Evolutionary conservation across 1,140 invertebrate species (phyloP), one percentile per base, ranked within the genome.

Genomic region (Panulirus ornatus): DNA sequence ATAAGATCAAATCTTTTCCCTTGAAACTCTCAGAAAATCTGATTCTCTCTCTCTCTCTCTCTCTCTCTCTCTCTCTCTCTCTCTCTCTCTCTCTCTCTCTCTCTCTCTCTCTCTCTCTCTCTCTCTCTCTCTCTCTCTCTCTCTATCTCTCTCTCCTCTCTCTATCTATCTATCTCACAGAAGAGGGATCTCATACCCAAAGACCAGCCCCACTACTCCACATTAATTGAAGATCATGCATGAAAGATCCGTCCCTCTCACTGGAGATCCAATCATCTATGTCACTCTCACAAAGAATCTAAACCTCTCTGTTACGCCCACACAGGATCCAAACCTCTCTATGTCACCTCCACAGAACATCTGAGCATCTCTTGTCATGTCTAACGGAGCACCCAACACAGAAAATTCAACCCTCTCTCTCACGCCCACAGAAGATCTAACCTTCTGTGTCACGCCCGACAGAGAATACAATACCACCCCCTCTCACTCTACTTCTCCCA

Each of bases 51-150:
- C n/a, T 73, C 70, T 73, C n/a, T 75, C 71, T 75, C 71, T 75
- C 30, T 40, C 51, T 58, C 51, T 58, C 51, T 58, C 71, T 75
- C 71, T 38, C 36, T 75, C 71, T 42, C 71, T 75, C 71, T 38
- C 71, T 76, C 73, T 44, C 73, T 76, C 73, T 76, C 73, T 76
- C 73, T 76, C 73, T 40, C 34, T 81, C 47, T 82, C 79, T 54
- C 47, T 54, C 79, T 82, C 79, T 54, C 47, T 54, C 79, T 9
- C 30, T 19, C 22, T 2, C 16, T 42, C n/a, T 63, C 36, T 63
- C 47, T 54, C 47, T 40, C 40, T 40, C 34, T 75, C 40, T 14
- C 36, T 73, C 11, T 40, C 70, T 71, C 70, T 34, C 19, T 34
- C 70, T 71, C 36, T 71, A 14, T 71, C 70, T 71, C 70, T 42